Base-by-base conservation (phyloP, 2,113 vertebrate species). In the Cyanoderma ruficeps region DNA sequence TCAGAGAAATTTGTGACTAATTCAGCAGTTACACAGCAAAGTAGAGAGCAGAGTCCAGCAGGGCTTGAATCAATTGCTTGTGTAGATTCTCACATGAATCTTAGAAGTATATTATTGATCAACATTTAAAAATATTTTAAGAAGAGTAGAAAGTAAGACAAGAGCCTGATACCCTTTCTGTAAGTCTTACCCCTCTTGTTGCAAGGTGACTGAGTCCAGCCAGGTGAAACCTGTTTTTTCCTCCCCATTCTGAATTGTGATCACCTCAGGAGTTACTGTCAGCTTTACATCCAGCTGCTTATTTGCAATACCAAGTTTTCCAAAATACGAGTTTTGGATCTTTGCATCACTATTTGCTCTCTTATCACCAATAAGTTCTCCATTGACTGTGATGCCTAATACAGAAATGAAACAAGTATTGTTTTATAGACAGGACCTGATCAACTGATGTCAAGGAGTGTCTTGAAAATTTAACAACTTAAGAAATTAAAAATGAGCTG, bases 361-460 rank as follows among this genome's bases (percentile, higher is more conserved):
- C 97, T 99, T 99, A 69, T 99, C 98, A 55, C 99, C 99, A 69
- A 99, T 99, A 83, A 98, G 98, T 93, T 99, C 96, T 20, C 99
- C 99, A n/a, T 99, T 99, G 41, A 99, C 98, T 57, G 97, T 97
- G 97, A 99, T 97, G 79, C 99, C 99, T 99, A 79, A 37, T 19
- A 49, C 2, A 55, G 57, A 93, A 61, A 84, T 41, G 25, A 88
- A 88, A 74, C 10, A 80, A 65, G 7, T 17, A 19, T 21, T 63
- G 22, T 23, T 82, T 60, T 41, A 85, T 9, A 42, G 44, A 14
- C 14, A 70, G 67, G 49, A 80, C 16, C 21, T 16, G 18, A 74
- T 46, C 57, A 76, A 47, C 16, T 16, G 15, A 67, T 44, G 7
- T 24, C 72, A 82, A 79, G 25, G 14, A 68, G 20, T 2, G 5